Base-by-base conservation (phyloP, 2,888 invertebrate species). In the Hypolimnas misippus region DNA sequence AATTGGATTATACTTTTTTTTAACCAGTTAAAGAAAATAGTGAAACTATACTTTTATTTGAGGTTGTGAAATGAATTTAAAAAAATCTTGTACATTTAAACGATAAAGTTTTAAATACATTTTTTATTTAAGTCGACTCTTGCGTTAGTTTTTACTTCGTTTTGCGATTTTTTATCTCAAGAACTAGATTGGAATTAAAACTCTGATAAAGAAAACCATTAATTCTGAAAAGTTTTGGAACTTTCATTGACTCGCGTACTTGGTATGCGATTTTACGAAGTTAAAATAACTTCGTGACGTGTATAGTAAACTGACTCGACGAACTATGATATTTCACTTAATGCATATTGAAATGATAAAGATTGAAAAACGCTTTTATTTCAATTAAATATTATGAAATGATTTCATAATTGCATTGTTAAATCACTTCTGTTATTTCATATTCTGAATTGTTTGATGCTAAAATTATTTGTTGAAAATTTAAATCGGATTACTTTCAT, bases 251-350 rank as follows among this genome's bases (percentile, higher is more conserved):
- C 60, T 60, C 51, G 10, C 44, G 44, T 56, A 66, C 64, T 66
- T 66, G 55, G 50, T 60, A 66, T 68, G 63, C 67, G 67, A 60
- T 65, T 65, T 66, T 59, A 50, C 57, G 17, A 70, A 70, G 65
- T 70, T 70, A 51, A 59, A 68, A 68, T 68, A 58, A 66, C 63
- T 70, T 70, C 61, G 63, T 57, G 63, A 66, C 65, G 58, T 63
- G 55, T 51, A 57, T 65, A 49, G 60, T 55, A 57, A 63, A 61
- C 57, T 17, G 62, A 63, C 54, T 63, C 61, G 64, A 61, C 62
- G 55, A 66, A 55, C 64, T 66, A 65, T 65, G 56, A 60, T 60
- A 62, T 63, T 56, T 61, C 54, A 10, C 50, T 55, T 52, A 64
- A 60, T 50, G 16, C 31, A 31, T 40, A 42, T 58, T 40, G 10